Base-by-base conservation (phyloP, 2,797 vertebrate species). In the Microctenopoma lineatum region DNA sequence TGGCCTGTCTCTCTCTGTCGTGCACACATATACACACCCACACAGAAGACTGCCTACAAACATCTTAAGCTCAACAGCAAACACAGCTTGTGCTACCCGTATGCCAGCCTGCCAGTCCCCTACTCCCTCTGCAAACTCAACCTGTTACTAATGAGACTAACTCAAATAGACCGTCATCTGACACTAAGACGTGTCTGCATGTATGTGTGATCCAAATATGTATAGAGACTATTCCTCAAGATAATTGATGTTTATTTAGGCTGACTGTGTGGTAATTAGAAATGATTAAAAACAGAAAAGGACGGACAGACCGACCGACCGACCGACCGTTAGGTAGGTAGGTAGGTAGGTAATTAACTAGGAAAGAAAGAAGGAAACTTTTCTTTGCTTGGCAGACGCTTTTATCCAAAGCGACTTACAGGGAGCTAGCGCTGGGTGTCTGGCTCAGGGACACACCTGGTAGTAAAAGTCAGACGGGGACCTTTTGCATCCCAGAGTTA, bases 1-100 rank as follows among this genome's bases (percentile, higher is more conserved):
- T 58, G 60, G 59, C 41, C 59, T 57, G 51, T 51, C 34, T 21
- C 21, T 21, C 21, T 21, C 21, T 21, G 21, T 21, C 21, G 21
- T 21, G 21, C 21, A 21, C 21, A 66, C 58, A 59, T 71, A 75
- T 62, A 71, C 14, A 56, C 50, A 13, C 73, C 59, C 79, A 78
- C 51, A 62, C 4, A 36, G 55, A 66, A 53, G 63, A 76, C 78
- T 84, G 80, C 85, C 83, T 75, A 74, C 71, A 89, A 81, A 87
- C 89, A 90, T 72, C 70, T 83, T 81, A 85, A 92, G 85, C 90
- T 85, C 62, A 68, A 87, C 64, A 74, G 87, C 84, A 93, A 93
- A 93, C 87, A 92, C 84, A 86, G 87, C 76, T 87, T 81, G 81
- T 67, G 82, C 75, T 83, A 73, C 69, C 84, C 79, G 50, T 78